Evolutionary conservation across 2,797 vertebrate genomes (phyloP), one percentile per base, ranked within the genome.

Genomic region (Sebastes taczanowskii): DNA sequence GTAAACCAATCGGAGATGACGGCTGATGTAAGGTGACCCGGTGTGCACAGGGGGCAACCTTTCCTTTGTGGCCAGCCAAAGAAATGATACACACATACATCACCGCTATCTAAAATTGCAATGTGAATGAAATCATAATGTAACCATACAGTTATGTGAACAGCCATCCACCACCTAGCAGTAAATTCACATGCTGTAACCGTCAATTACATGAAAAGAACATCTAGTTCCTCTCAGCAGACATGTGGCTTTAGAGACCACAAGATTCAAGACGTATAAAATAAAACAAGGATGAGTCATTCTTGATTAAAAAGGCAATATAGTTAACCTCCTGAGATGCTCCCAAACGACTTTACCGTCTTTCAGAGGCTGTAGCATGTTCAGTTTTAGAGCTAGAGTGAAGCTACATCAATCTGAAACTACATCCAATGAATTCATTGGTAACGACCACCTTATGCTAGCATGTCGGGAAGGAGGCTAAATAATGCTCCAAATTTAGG

Each of bases 1-100:
- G 78, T 71, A 82, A 85, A 86, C 78, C 81, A 78, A 74, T 79
- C 82, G 22, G 71, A 81, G 35, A 77, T 22, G 78, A 83, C 58
- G 25, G 60, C 11, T 77, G 66, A 30, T 72, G 53, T 66, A 68
- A 78, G 74, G 56, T 25, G 52, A 72, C 70, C 71, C 4, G 11
- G 4, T 16, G 46, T 34, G 71, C 65, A 81, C 49, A 7, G 52
- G 30, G 42, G 58, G 46, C 59, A 74, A 74, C 53, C 5, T 27
- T 70, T 60, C 30, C 49, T 35, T 42, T 69, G 63, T n/a, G 23
- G 59, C 35, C 70, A 65, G 71, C 10, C 72, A 62, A 1, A 58
- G 30, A 53, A 77, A 66, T 38, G 30, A 71, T 29, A 35, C 25
- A 65, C 4, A 27, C 25, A 78, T 1, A 82, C 4, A 25, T 68